Conservation (phyloP, 2,113 vertebrate genomes). For the Mionectes macconnelli region DNA sequence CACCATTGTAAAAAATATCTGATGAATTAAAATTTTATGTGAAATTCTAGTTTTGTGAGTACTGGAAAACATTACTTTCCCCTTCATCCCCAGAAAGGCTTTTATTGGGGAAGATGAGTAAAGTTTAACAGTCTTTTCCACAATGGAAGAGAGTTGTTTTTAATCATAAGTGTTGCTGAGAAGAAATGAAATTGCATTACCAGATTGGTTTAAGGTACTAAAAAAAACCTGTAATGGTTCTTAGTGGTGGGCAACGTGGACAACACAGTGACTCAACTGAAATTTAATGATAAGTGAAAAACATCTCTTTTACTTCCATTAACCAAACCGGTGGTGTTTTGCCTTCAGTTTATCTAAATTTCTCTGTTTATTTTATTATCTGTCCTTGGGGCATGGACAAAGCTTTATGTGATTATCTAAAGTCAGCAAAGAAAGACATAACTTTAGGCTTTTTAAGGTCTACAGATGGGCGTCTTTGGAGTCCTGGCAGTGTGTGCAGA, state of each 20-base stretch:
- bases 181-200: constrained; percentile 34
- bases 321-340: not conserved
- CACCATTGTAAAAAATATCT: not conserved
- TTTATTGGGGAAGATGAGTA: constrained; percentile 22
- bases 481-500: not conserved
- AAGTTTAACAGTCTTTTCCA: constrained; percentile 28
- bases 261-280: not conserved
- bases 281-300: not conserved
- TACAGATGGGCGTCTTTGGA: not conserved
- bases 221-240: not conserved
- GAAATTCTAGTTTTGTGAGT: constrained; percentile 9
- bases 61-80: constrained; percentile 23
- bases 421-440: not conserved
- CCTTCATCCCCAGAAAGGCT: not conserved
- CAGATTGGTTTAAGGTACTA: not conserved
- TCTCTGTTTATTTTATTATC: not conserved
- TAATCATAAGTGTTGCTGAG: not conserved
- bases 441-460: not conserved
- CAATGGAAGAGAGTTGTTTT: not conserved
- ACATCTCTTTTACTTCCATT: not conserved
- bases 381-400: not conserved
- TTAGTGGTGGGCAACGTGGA: not conserved
- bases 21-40: constrained; percentile 16
- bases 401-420: not conserved
- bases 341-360: constrained; percentile 31